Conservation (phyloP, 2,797 vertebrate species). For the Cuculus canorus region DNA sequence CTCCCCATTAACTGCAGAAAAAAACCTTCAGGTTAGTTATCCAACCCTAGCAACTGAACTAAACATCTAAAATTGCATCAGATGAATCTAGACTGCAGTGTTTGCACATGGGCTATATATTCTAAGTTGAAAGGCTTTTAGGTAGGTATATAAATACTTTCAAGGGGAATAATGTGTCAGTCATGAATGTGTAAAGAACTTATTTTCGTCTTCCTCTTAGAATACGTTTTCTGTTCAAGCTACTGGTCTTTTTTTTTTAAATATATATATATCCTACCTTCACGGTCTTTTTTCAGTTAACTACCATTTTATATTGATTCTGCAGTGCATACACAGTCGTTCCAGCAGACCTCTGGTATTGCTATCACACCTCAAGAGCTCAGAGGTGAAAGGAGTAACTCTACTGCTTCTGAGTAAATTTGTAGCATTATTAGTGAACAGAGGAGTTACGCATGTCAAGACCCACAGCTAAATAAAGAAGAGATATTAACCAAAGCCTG, state of each 20-base stretch:
- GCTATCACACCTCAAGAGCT: neutral
- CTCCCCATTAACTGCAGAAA: neutral
- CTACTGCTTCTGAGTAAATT: neutral
- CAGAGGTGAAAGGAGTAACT: neutral
- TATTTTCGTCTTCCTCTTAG: neutral
- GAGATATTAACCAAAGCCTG: neutral
- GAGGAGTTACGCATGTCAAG: neutral
- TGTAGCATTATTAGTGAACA: neutral
- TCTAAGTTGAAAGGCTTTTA: neutral
- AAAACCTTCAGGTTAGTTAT: neutral
- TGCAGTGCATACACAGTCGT: neutral
- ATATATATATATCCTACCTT: neutral
- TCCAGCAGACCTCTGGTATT: neutral
- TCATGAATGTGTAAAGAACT: neutral
- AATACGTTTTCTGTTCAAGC: neutral
- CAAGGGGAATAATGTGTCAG: neutral
- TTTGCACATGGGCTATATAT: neutral
- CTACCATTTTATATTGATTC: neutral
- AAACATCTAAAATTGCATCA: neutral
- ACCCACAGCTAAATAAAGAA: neutral
- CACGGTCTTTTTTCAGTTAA: neutral
- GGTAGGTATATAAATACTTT: neutral
- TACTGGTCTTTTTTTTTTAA: neutral
- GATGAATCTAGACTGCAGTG: neutral
- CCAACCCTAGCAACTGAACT: neutral